Evolutionary conservation across 2,797 vertebrate genomes (phyloP).

Genomic region (Danio choprae): DNA sequence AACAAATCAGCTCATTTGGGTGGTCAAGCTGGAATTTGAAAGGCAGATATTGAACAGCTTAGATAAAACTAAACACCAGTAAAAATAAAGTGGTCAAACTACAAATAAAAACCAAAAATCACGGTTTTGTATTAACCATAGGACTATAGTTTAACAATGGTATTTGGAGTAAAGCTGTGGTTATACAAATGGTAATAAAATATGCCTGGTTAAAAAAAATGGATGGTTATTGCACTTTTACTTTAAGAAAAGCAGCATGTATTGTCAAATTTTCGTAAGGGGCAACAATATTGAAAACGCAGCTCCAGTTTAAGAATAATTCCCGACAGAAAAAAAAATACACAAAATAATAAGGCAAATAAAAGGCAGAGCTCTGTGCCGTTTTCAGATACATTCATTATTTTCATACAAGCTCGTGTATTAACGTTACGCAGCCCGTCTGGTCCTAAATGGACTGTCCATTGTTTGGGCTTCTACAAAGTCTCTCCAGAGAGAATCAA

Average conservation of each 20-base stretch:
- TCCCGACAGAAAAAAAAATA: not conserved
- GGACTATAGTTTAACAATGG: too few relatives aligned
- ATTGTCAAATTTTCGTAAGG: too few relatives aligned
- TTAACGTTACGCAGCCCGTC: slow-evolving; percentile 11
- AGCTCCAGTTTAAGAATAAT: not conserved
- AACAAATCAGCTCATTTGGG: slow-evolving; percentile 8
- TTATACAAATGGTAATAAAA: too few relatives aligned
- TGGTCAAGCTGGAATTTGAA: not conserved
- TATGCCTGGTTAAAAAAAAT: too few relatives aligned
- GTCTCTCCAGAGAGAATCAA: slow-evolving; percentile 29
- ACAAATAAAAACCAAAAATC: too few relatives aligned
- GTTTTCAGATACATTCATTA: not conserved
- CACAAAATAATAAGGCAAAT: not conserved
- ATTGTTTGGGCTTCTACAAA: slow-evolving; percentile 40
- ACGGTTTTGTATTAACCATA: too few relatives aligned
- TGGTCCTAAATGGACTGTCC: slow-evolving; percentile 24
- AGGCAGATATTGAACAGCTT: not conserved
- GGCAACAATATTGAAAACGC: not conserved
- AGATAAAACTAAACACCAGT: not conserved
- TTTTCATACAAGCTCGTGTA: not conserved
- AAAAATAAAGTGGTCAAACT: too few relatives aligned
- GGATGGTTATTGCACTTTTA: too few relatives aligned
- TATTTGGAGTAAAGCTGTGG: too few relatives aligned
- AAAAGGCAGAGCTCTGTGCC: not conserved
- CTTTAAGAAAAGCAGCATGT: too few relatives aligned